A percentile compares a stretch with the other conserved stretches of the same genome.
These are phyloP conservation scores for Tenthredo distinguenda DNA, from an alignment of 2,888 invertebrate genomes.

Conservation along the genomic window DNA sequence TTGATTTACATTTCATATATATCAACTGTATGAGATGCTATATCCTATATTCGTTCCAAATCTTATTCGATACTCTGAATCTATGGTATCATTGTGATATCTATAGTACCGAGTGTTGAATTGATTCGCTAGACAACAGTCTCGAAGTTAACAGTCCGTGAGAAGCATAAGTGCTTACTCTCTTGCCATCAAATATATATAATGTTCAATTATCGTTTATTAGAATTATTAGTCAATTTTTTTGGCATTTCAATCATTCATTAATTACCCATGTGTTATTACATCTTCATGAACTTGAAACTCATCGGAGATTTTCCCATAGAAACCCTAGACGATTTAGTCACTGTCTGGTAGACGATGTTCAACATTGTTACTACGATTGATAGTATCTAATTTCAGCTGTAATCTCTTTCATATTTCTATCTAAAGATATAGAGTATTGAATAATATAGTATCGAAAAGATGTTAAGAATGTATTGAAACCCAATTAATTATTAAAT, in stretches of 20 bases:
- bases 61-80: not conserved
- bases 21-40: not conserved
- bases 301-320: not conserved
- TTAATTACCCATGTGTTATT: not conserved
- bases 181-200: constrained; percentile 40
- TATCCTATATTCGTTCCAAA: not conserved
- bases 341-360: not conserved
- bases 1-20: not conserved
- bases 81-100: not conserved
- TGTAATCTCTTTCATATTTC: not conserved
- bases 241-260: not conserved
- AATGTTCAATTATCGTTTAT: not conserved
- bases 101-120: not conserved
- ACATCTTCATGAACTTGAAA: not conserved
- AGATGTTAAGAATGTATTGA: not conserved
- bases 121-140: not conserved
- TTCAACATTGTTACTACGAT: not conserved
- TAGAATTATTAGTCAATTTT: constrained; percentile 19
- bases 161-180: not conserved
- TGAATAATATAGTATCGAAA: not conserved
- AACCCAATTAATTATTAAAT: not conserved
- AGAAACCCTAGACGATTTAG: not conserved
- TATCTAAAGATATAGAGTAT: not conserved
- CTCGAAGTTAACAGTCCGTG: not conserved
- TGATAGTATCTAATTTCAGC: not conserved